phyloP scores from a whole-genome alignment of 2,888 invertebrate species.

The Drosophila pseudotakahashii region DNA sequence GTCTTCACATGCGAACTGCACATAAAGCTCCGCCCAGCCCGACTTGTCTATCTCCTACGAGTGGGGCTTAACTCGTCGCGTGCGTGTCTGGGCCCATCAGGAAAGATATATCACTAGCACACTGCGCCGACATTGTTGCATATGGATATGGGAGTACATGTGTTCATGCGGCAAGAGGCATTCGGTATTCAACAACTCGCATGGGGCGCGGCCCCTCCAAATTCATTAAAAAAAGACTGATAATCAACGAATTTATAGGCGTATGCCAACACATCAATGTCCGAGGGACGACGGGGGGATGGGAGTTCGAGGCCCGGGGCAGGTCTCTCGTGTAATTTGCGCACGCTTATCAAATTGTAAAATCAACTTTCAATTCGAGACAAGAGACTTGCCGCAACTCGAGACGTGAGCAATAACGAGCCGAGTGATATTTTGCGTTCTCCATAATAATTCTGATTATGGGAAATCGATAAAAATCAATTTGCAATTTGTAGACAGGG shows the following conservation, averaged over 20 bases:
- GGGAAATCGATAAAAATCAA: constrained; percentile 78
- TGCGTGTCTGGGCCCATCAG: constrained; percentile 43
- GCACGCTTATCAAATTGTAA: constrained; percentile 75
- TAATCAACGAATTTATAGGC: constrained; percentile 76
- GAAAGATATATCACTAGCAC: constrained; percentile 18
- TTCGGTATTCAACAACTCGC: constrained; percentile 48
- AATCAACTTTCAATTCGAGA: constrained; percentile 75
- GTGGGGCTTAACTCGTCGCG: constrained; percentile 15
- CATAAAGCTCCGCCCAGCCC: constrained; percentile 54
- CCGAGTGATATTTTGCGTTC: constrained; percentile 74
- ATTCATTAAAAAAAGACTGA: constrained; percentile 66
- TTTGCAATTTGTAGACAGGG: constrained; percentile 73
- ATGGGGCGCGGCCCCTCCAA: constrained; percentile 56
- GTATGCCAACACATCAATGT: constrained; percentile 76
- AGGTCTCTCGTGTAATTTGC: constrained; percentile 75
- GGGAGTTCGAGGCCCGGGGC: constrained; percentile 33
- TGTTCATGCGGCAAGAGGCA: constrained; percentile 18
- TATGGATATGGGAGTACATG: constrained; percentile 36
- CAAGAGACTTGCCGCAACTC: constrained; percentile 40
- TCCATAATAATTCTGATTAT: constrained; percentile 68
- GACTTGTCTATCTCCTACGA: constrained; percentile 35
- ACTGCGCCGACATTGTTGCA: constrained; percentile 32
- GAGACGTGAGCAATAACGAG: constrained; percentile 71
- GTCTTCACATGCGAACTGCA: constrained; percentile 73
- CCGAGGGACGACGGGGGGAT: constrained; percentile 44